Evolutionary conservation across 2,888 invertebrate genomes (phyloP).

Genomic region (Xestoiulus laeticollis): DNA sequence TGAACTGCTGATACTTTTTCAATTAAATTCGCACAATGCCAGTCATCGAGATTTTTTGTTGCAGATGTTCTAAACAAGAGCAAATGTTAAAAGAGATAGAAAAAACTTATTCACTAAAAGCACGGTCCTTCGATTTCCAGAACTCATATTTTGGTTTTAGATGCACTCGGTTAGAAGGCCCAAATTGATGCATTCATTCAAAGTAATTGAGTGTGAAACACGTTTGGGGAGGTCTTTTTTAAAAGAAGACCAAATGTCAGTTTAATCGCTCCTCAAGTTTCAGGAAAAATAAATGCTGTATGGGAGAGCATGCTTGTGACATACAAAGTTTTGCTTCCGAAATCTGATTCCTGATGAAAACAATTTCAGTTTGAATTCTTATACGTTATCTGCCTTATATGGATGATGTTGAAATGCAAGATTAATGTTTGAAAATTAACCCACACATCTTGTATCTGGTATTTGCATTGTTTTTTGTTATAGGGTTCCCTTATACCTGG

Average conservation of each 20-base stretch:
- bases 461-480: too few species aligned
- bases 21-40: conserved; percentile 17
- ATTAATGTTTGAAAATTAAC: background rate
- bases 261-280: background rate
- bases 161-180: conserved; percentile 19
- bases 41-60: background rate
- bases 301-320: background rate
- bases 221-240: background rate
- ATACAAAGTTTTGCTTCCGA: background rate
- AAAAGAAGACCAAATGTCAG: conserved; percentile 19
- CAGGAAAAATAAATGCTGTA: background rate
- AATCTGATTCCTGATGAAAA: background rate
- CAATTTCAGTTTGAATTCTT: background rate
- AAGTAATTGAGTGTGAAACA: conserved; percentile 42
- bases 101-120: background rate
- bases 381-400: background rate
- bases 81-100: conserved; percentile 21
- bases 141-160: conserved; percentile 27
- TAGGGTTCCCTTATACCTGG: too few species aligned
- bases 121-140: background rate
- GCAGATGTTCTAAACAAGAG: conserved; percentile 45
- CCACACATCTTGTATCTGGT: background rate
- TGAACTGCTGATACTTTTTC: conserved; percentile 28
- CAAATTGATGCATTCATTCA: conserved; percentile 42
- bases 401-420: background rate